A percentile compares a stretch with the other conserved stretches of the same genome.
These are phyloP conservation scores for Cordilura impudica DNA, from an alignment of 2,888 invertebrate genomes.

Conservation along the genomic window DNA sequence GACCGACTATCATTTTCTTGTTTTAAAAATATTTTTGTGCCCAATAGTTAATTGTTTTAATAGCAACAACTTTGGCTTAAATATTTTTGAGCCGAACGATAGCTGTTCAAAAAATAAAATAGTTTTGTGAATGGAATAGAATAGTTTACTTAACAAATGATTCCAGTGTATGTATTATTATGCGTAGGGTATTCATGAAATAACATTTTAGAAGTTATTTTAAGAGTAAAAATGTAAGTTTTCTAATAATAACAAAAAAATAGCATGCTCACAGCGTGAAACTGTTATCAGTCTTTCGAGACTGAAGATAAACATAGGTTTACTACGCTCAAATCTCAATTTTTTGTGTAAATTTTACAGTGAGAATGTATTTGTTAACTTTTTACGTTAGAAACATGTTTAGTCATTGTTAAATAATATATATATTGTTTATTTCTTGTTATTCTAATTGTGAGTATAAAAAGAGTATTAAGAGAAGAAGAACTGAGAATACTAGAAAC, in stretches of 20 bases:
- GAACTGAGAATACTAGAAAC: too few relatives aligned
- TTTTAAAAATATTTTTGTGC: too few relatives aligned
- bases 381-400: conserved; percentile 12
- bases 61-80: too few relatives aligned
- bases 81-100: too few relatives aligned
- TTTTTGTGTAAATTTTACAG: background rate
- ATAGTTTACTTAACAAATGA: too few relatives aligned
- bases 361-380: background rate
- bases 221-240: background rate
- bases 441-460: too few relatives aligned
- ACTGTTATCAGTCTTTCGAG: background rate
- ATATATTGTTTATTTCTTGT: background rate
- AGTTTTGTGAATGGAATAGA: too few relatives aligned
- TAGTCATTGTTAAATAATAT: conserved; percentile 35
- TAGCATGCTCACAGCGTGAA: background rate
- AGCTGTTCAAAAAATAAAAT: too few relatives aligned
- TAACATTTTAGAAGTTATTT: background rate
- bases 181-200: background rate
- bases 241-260: background rate
- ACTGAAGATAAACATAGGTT: background rate
- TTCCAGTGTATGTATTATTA: too few relatives aligned
- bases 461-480: too few relatives aligned
- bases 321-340: background rate
- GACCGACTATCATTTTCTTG: too few relatives aligned
- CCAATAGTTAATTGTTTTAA: too few relatives aligned